Percentiles rank a stretch among this genome's conserved stretches.
These are phyloP conservation scores for Galerucella nymphaeae DNA, from an alignment of 2,888 invertebrate genomes.

Conservation along the genomic window DNA sequence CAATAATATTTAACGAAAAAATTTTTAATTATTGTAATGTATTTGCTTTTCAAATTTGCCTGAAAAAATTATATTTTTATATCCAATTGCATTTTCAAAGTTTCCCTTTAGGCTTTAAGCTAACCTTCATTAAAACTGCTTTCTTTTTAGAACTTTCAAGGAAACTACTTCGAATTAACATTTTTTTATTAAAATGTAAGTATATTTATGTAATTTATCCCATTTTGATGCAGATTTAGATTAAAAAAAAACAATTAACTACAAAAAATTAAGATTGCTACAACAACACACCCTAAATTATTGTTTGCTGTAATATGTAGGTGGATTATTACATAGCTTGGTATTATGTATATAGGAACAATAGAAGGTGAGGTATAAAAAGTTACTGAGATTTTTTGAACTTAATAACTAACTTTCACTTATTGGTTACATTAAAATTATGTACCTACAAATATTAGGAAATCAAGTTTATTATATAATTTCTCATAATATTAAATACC, in stretches of 20 bases:
- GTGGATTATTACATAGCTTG: conserved; percentile 18
- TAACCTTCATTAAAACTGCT: too few species aligned
- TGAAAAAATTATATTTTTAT: too few species aligned
- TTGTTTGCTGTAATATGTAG: conserved; percentile 7
- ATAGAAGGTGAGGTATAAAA: conserved; percentile 29
- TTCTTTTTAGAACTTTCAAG: too few species aligned
- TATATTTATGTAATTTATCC: too few species aligned
- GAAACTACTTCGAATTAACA: too few species aligned
- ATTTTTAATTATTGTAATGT: too few species aligned
- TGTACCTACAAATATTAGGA: conserved; percentile 26
- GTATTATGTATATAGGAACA: conserved; percentile 18
- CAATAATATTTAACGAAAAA: too few species aligned
- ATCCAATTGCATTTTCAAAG: too few species aligned
- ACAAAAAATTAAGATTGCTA: background rate
- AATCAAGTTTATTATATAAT: conserved; percentile 40
- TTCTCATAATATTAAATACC: background rate
- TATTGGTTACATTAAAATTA: conserved; percentile 18
- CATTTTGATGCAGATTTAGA: background rate
- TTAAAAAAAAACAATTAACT: background rate
- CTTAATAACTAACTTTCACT: conserved; percentile 37
- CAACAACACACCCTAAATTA: conserved; percentile 5
- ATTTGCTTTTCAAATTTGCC: too few species aligned
- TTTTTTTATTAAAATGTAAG: too few species aligned
- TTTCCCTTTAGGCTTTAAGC: too few species aligned
- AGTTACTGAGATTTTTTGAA: conserved; percentile 12